A percentile compares a stretch with the other conserved stretches of the same genome.
phyloP scores from a whole-genome alignment of 2,113 vertebrate genomes.

The Gorsachius goisagi region DNA sequence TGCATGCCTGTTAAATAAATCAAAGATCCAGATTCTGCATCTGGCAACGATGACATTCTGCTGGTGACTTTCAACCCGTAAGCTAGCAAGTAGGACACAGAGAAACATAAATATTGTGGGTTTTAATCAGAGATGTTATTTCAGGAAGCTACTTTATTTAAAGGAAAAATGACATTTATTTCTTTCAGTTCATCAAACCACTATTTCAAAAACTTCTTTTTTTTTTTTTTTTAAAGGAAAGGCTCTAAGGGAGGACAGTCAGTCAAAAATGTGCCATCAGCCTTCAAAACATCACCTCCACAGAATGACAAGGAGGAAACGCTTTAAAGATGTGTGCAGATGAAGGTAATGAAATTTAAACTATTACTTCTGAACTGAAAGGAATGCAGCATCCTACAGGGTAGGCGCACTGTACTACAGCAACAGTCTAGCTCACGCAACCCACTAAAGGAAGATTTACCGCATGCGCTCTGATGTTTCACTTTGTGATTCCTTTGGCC shows the following conservation, averaged over 20 bases:
- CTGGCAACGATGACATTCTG: not conserved
- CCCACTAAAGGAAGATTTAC: not conserved
- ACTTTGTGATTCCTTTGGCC: not conserved
- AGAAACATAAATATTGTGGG: not conserved
- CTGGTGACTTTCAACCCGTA: not conserved
- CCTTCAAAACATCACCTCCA: not conserved
- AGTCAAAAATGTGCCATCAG: not conserved
- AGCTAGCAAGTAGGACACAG: not conserved
- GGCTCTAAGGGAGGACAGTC: not conserved
- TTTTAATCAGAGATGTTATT: not conserved
- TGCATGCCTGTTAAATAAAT: conserved; percentile 20
- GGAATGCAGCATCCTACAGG: not conserved
- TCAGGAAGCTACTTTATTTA: not conserved
- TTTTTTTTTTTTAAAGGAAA: not conserved
- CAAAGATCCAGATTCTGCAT: conserved; percentile 24
- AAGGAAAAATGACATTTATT: not conserved
- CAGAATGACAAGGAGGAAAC: not conserved
- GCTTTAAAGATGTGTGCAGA: not conserved
- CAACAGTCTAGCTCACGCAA: not conserved
- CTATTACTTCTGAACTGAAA: not conserved
- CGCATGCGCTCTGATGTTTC: not conserved
- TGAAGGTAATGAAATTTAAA: not conserved
- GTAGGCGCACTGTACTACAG: not conserved
- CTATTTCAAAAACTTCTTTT: not conserved
- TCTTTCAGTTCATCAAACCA: not conserved